Evolutionary conservation across 2,113 vertebrate genomes (phyloP).

Genomic region (Vulpes ferrilata): DNA sequence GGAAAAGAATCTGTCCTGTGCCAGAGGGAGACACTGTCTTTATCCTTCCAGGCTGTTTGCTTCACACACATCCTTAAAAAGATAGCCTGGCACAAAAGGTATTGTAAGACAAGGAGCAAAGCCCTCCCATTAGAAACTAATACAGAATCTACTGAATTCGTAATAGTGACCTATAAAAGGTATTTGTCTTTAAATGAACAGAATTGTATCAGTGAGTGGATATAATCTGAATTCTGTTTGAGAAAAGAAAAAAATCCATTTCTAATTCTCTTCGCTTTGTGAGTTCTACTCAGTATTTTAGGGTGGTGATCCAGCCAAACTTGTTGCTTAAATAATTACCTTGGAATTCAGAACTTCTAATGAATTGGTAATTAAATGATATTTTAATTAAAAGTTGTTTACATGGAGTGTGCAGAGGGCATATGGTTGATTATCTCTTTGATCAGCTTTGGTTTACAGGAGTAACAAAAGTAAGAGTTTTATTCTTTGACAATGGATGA

Average conservation of each 20-base stretch:
- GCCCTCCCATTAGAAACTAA: background rate
- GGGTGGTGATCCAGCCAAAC: background rate
- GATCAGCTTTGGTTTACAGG: background rate
- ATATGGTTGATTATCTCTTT: background rate
- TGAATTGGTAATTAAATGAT: constrained; percentile 46
- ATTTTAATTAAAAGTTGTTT: constrained; percentile 52
- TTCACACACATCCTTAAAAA: constrained; percentile 15
- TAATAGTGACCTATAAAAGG: background rate
- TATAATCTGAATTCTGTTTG: constrained; percentile 14
- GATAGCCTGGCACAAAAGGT: background rate
- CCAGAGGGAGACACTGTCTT: background rate
- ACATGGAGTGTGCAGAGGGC: background rate
- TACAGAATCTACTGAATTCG: constrained; percentile 1
- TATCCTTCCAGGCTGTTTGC: background rate
- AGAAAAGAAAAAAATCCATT: constrained; percentile 37
- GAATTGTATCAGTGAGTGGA: background rate
- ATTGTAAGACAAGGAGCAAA: background rate
- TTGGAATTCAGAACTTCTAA: background rate
- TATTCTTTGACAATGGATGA: background rate
- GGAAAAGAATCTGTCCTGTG: background rate
- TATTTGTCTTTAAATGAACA: background rate
- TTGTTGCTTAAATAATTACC: constrained; percentile 40
- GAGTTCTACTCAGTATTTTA: constrained; percentile 29
- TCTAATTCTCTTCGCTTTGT: constrained; percentile 44
- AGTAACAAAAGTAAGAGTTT: background rate